These are phyloP conservation scores for Cairina moschata DNA, from an alignment of 2,113 vertebrate species.

Conservation along the genomic window DNA sequence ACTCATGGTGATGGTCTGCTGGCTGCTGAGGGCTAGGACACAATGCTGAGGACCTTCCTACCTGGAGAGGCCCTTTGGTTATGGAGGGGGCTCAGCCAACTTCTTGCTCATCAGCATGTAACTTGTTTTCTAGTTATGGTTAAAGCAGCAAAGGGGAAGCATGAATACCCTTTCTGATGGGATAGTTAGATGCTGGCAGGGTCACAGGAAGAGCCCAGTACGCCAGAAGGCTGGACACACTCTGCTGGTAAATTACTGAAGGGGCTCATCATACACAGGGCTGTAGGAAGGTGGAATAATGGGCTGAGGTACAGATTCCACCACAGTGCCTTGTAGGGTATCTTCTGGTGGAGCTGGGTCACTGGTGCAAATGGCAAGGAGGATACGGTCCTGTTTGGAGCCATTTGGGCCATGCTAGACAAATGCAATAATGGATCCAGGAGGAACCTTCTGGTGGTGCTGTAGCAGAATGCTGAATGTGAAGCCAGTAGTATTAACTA, in stretches of 20 bases:
- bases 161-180: not conserved
- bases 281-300: not conserved
- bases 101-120: not conserved
- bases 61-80: not conserved
- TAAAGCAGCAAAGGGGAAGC: not conserved
- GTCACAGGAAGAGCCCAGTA: not conserved
- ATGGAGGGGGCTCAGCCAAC: not conserved
- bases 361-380: not conserved
- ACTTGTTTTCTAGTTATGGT: not conserved
- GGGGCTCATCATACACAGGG: accelerated
- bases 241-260: not conserved
- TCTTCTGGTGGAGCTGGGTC: not conserved
- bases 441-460: not conserved
- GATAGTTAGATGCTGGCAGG: not conserved
- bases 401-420: not conserved
- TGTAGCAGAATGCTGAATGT: not conserved
- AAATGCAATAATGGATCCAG: not conserved
- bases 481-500: not conserved
- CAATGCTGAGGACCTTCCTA: not conserved
- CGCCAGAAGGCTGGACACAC: accelerated
- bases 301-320: not conserved
- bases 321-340: not conserved
- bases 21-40: not conserved
- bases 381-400: not conserved
- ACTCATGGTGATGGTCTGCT: not conserved